Evolutionary conservation across 2,888 invertebrate genomes (phyloP).

Genomic region (Abscondita cerata): DNA sequence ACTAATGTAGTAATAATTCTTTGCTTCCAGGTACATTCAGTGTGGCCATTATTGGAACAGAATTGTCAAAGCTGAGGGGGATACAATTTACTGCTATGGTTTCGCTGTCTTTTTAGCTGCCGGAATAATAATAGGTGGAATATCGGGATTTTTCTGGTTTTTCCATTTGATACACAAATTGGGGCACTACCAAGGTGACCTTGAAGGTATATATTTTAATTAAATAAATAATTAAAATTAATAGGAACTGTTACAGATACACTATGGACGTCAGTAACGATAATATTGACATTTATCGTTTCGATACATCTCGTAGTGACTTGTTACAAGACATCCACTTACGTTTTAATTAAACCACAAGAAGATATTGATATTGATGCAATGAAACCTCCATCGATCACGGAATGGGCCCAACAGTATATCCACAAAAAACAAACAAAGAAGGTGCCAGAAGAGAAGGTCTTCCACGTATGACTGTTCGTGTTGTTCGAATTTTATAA

Average conservation of each 20-base stretch:
- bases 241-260: background rate
- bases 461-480: background rate
- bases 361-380: background rate
- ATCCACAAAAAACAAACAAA: slow-evolving; percentile 1
- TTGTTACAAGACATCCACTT: background rate
- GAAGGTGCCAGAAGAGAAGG: background rate
- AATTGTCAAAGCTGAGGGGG: background rate
- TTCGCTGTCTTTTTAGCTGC: background rate
- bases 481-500: background rate
- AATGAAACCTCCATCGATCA: background rate
- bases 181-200: slow-evolving; percentile 5
- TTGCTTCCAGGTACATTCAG: slow-evolving; percentile 2
- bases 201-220: background rate
- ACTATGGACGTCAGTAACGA: slow-evolving; percentile 4
- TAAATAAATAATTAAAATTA: background rate
- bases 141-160: slow-evolving; percentile 1
- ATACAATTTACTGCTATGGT: too few relatives aligned
- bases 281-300: slow-evolving; percentile 5
- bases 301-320: background rate
- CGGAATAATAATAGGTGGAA: background rate
- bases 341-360: background rate
- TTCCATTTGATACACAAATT: slow-evolving; percentile 7
- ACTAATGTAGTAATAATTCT: background rate
- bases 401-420: slow-evolving; percentile 7
- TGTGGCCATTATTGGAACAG: background rate